Base-by-base conservation (phyloP, 2,797 vertebrate species). In the Phaenicophaeus curvirostris region DNA sequence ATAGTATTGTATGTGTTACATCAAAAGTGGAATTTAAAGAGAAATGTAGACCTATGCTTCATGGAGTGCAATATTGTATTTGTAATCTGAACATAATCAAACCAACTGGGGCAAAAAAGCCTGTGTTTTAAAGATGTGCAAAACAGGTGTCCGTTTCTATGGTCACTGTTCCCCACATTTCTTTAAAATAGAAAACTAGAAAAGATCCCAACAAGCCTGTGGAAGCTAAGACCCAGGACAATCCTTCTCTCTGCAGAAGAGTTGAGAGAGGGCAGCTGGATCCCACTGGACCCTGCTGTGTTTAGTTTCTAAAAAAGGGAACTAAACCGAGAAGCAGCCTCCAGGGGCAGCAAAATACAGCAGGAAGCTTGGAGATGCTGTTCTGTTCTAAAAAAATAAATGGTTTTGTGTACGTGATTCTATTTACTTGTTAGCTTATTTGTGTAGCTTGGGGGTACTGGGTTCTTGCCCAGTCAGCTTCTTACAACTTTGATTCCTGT, bases 271-370 rank as follows among this genome's bases (percentile, higher is more conserved):
- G 94, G 95, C 95, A 96, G 91, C 89, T 95, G 92, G 89, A 96
- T 96, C 96, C 94, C 96, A 96, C 94, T 95, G 94, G 93, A 95
- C 93, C 94, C 91, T 76, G 95, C 95, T 96, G 95, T 62, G 95
- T 81, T 94, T 50, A 78, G 85, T 71, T 95, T 93, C 95, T 96
- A 95, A 94, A 96, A 96, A 95, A 96, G 80, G 94, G 74, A 95
- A 92, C 74, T 93, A 54, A 94, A 94, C 57, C 0, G 19, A 95
- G 90, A 42, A 92, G 94, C 77, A 93, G 87, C 92, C 94, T 95
- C 95, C 94, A 94, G 89, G 73, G 93, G 93, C 91, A 94, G 96
- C 85, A 97, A 87, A 96, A 93, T 97, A 82, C 94, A 91, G 94
- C 85, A 96, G 95, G 91, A 97, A 96, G 74, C 85, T 50, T 74